Percentiles rank a stretch among this genome's conserved stretches.
These are phyloP conservation scores for Eulemur mongoz DNA, from an alignment of 2,797 vertebrate genomes.

Conservation along the genomic window DNA sequence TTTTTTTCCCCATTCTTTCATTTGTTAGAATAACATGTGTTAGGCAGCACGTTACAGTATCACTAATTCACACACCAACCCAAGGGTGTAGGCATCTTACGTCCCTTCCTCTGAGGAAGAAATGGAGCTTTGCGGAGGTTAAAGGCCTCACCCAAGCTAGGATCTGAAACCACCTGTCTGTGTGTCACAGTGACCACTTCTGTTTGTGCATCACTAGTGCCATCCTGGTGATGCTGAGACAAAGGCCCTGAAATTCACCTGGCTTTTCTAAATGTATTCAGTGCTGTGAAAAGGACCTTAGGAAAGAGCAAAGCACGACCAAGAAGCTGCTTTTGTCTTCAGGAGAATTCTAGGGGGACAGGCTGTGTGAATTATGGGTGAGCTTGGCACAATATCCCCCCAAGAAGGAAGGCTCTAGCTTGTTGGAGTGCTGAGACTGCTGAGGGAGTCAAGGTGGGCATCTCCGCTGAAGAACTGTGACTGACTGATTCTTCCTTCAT, in stretches of 20 bases:
- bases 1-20: not conserved
- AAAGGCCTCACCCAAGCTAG: not conserved
- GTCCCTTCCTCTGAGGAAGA: not conserved
- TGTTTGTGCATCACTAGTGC: not conserved
- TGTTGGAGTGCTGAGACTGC: not conserved
- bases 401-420: not conserved
- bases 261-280: not conserved
- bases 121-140: not conserved
- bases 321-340: not conserved
- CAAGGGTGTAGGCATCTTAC: not conserved
- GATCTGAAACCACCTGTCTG: not conserved
- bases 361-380: not conserved
- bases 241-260: not conserved
- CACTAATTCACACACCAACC: not conserved
- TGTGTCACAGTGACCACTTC: not conserved
- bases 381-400: not conserved
- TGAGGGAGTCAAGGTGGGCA: not conserved
- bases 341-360: not conserved
- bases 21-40: not conserved
- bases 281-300: not conserved
- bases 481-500: not conserved
- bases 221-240: not conserved
- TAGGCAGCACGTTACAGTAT: rapidly evolving
- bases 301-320: not conserved
- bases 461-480: not conserved